Evolutionary conservation across 2,888 invertebrate genomes (phyloP).

Genomic region (Meliscaeva auricollis): DNA sequence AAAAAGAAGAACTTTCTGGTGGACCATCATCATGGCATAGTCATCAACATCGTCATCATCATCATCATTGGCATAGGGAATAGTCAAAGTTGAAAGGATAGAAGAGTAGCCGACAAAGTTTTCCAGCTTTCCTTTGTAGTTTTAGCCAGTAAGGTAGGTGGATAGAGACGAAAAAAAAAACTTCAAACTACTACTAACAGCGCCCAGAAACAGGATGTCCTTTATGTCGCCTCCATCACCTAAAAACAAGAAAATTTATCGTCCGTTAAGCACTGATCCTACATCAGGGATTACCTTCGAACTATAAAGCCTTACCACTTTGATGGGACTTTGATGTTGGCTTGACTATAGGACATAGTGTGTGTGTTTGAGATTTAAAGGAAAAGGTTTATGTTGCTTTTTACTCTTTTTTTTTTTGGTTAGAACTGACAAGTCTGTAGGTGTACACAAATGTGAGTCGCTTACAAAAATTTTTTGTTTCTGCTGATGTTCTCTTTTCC

Average conservation of each 20-base stretch:
- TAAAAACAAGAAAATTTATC: conserved; percentile 75
- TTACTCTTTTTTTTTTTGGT: conserved; percentile 7
- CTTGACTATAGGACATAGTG: conserved; percentile 43
- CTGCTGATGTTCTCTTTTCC: neutral
- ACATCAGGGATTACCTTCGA: conserved; percentile 73
- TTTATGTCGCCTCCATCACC: conserved; percentile 72
- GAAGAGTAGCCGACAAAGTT: conserved; percentile 46
- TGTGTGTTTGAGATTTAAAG: conserved; percentile 45
- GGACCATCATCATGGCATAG: conserved; percentile 54
- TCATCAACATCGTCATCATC: conserved; percentile 58
- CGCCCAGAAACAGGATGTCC: conserved; percentile 59
- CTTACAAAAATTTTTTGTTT: conserved; percentile 21
- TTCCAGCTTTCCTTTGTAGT: conserved; percentile 48
- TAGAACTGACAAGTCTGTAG: conserved; percentile 21
- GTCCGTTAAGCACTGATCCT: conserved; percentile 72
- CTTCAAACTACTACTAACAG: conserved; percentile 29
- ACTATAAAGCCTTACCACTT: conserved; percentile 64
- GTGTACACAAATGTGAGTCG: conserved; percentile 5
- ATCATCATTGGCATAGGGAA: conserved; percentile 49
- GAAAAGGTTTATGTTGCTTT: conserved; percentile 33
- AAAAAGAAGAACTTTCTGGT: conserved; percentile 40
- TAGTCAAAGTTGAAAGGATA: conserved; percentile 51
- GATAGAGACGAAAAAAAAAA: conserved; percentile 11
- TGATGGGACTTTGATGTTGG: conserved; percentile 71
- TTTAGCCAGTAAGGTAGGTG: neutral